These are phyloP conservation scores for Lineus longissimus DNA, from an alignment of 1,140 invertebrate species.

Conservation along the genomic window DNA sequence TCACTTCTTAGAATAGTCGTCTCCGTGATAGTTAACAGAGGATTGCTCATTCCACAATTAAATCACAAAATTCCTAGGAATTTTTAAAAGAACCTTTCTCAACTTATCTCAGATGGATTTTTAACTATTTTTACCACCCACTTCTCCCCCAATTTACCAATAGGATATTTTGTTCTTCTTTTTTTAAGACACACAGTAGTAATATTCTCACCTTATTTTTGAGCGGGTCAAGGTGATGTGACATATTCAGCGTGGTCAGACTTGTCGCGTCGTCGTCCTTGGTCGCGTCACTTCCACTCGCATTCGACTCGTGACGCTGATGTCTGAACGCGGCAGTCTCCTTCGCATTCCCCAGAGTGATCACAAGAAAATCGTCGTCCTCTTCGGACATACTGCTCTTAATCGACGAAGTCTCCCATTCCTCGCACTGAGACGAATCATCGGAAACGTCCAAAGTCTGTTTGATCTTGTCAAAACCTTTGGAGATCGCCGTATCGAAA, in stretches of 20 bases:
- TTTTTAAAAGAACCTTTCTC: not conserved
- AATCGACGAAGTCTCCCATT: conserved; percentile 51
- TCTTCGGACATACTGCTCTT: conserved; percentile 55
- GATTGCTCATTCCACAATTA: not conserved
- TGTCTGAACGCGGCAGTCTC: conserved; percentile 40
- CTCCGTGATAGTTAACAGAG: not conserved
- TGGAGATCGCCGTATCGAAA: not conserved
- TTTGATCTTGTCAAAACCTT: conserved; percentile 33
- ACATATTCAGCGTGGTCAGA: conserved; percentile 57
- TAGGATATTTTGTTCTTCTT: too few species aligned
- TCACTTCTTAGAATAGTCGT: not conserved
- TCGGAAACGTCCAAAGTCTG: conserved; percentile 32
- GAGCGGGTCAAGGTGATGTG: not conserved
- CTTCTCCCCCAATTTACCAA: too few species aligned
- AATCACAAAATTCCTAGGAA: not conserved
- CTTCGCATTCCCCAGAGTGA: conserved; percentile 44
- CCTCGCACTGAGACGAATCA: conserved; percentile 29
- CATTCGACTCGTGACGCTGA: conserved; percentile 47
- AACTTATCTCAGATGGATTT: not conserved
- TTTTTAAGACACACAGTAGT: too few species aligned
- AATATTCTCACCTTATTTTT: not conserved
- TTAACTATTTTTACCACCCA: too few species aligned
- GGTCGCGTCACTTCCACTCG: conserved; percentile 81
- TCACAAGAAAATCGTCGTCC: conserved; percentile 53
- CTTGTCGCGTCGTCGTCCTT: conserved; percentile 79